Evolutionary conservation across 2,113 vertebrate species (phyloP).

Genomic region (Ovis aries): DNA sequence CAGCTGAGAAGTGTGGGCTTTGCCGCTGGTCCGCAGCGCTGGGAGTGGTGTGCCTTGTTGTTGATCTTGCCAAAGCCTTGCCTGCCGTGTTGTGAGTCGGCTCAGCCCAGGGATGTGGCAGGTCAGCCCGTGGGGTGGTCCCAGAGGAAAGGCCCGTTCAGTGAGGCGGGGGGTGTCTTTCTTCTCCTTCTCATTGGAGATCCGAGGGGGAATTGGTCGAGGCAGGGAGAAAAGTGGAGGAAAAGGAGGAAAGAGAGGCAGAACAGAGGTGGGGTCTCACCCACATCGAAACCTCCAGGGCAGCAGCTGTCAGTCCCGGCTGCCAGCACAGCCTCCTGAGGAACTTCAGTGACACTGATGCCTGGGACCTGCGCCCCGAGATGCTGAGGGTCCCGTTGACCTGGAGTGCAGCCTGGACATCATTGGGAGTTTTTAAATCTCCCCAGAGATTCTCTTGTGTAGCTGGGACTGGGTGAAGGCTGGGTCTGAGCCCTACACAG

Average conservation of each 20-base stretch:
- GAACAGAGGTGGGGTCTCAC: neutral
- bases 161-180: fast-evolving
- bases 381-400: neutral
- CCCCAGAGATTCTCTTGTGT: neutral
- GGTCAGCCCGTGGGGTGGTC: neutral
- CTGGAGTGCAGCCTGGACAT: neutral
- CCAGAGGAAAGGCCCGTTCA: neutral
- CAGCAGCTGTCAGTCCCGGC: neutral
- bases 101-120: neutral
- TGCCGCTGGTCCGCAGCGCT: fast-evolving
- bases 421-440: neutral
- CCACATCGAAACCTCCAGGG: too few species aligned
- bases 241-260: neutral
- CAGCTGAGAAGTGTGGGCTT: neutral
- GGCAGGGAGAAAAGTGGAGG: too few species aligned
- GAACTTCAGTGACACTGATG: fast-evolving
- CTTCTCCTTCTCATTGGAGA: neutral
- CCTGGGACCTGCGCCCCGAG: fast-evolving
- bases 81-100: fast-evolving
- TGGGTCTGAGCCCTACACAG: fast-evolving
- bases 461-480: too few species aligned
- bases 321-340: neutral
- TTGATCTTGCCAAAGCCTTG: neutral
- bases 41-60: fast-evolving
- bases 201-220: neutral